Conservation (phyloP, 2,113 vertebrate species). For the Megaceryle maxima region DNA sequence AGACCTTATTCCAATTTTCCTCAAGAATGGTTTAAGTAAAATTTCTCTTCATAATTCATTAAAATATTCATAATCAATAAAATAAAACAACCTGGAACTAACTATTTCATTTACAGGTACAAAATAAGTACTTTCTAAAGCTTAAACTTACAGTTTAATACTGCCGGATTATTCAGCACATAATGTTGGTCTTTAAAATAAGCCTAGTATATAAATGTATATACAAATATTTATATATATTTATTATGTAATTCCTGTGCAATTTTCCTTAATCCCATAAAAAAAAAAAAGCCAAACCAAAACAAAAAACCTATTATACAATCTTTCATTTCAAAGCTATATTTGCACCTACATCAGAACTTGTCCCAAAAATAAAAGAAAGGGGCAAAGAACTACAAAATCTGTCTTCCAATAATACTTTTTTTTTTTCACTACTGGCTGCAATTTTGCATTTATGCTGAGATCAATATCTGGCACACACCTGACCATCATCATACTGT, state of each 20-base stretch:
- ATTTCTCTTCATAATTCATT: background rate
- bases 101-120: background rate
- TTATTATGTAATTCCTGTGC: background rate
- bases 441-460: background rate
- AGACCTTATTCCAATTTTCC: background rate
- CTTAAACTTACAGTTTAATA: background rate
- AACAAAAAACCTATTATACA: accelerated
- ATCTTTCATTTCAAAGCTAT: background rate
- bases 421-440: background rate
- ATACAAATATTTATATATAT: background rate
- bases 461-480: background rate
- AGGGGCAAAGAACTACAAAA: background rate
- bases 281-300: background rate
- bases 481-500: background rate
- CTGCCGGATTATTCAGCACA: background rate
- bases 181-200: background rate
- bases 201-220: background rate
- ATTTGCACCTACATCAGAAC: background rate
- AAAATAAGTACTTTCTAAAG: background rate
- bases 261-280: background rate
- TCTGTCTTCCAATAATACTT: background rate
- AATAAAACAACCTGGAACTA: background rate
- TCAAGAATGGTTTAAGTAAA: background rate
- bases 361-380: background rate
- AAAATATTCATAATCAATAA: background rate